Evolutionary conservation across 2,797 vertebrate genomes (phyloP).

Genomic region (Agapornis canus): DNA sequence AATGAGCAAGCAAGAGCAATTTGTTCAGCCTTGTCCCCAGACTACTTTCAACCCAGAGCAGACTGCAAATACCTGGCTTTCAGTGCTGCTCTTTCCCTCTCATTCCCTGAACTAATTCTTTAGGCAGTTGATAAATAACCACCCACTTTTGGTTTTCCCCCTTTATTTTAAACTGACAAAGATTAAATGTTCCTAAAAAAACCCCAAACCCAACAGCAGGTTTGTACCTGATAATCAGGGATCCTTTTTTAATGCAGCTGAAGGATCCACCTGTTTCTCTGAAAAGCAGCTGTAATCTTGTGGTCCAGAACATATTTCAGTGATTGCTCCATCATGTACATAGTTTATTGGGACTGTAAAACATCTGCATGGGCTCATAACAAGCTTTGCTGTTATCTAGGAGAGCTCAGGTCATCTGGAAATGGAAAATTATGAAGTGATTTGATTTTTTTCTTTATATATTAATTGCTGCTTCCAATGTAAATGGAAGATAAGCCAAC

Average conservation of each 20-base stretch:
- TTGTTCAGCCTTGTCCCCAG: neutral
- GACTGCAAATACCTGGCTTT: neutral
- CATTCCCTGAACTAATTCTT: neutral
- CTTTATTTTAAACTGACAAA: neutral
- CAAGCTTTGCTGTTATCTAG: neutral
- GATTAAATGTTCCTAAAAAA: neutral
- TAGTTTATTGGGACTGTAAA: neutral
- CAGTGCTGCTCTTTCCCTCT: neutral
- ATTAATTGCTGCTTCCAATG: neutral
- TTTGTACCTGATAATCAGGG: neutral
- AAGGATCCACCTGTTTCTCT: neutral
- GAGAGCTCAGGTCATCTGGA: neutral
- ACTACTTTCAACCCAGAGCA: neutral
- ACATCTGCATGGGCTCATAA: neutral
- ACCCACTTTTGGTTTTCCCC: too few species aligned
- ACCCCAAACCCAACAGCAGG: neutral
- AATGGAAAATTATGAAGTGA: neutral
- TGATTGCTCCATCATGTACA: neutral
- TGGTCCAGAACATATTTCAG: neutral
- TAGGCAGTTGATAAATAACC: neutral
- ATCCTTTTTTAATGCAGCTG: neutral
- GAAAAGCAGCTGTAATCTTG: conserved; percentile 2
- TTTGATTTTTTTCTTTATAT: neutral
- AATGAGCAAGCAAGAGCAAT: neutral
- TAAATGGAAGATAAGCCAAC: neutral